phyloP scores from a whole-genome alignment of 1,140 invertebrate genomes.

The Trichomalopsis sarcophagae region DNA sequence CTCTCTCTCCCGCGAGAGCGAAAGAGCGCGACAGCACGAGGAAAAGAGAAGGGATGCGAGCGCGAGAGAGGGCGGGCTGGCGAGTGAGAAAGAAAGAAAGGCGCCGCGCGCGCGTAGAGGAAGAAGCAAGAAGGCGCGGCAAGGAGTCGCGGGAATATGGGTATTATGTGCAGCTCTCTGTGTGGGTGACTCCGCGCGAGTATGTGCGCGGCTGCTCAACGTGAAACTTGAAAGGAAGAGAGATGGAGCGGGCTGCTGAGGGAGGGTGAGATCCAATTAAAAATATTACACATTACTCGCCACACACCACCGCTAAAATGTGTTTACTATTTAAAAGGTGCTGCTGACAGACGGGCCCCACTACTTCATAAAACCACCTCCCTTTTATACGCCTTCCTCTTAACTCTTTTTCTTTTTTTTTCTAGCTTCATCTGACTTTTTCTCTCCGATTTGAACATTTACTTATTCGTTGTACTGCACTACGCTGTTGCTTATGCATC shows the following conservation, averaged over 20 bases:
- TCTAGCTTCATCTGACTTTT: not conserved
- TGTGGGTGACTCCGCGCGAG: not conserved
- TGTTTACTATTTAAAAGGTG: constrained; percentile 71
- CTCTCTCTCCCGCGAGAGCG: not conserved
- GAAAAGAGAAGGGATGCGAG: not conserved
- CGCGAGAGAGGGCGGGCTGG: constrained; percentile 16
- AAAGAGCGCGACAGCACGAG: constrained; percentile 33
- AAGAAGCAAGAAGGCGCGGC: constrained; percentile 10
- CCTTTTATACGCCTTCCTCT: constrained; percentile 17
- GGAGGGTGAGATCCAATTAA: constrained; percentile 72
- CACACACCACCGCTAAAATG: constrained; percentile 66
- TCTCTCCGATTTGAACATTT: not conserved
- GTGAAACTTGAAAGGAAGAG: constrained; percentile 46
- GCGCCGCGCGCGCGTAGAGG: constrained; percentile 22
- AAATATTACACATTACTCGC: constrained; percentile 73
- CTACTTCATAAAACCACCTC: constrained; percentile 50
- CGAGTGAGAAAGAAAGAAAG: constrained; percentile 39
- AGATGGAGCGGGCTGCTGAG: constrained; percentile 48
- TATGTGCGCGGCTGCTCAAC: not conserved
- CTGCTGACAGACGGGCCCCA: constrained; percentile 55
- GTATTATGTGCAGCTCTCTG: not conserved
- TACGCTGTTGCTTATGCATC: too few species aligned
- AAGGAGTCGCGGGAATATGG: constrained; percentile 18
- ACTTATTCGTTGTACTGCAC: not conserved
- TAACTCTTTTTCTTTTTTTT: not conserved